Conservation (phyloP, 2,888 invertebrate species). For the Agrotis ipsilon region DNA sequence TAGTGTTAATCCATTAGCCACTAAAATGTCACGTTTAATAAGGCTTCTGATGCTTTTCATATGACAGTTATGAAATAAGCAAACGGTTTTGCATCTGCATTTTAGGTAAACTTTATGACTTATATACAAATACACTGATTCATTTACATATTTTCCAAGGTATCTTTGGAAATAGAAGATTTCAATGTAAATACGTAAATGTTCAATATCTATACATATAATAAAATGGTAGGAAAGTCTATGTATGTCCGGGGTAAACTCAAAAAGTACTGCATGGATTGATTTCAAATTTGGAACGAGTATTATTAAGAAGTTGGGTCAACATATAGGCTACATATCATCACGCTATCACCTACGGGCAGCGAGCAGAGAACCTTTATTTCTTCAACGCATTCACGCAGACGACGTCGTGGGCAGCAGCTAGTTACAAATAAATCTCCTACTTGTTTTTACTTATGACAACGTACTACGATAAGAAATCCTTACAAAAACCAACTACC, state of each 20-base stretch:
- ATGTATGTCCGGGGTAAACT: too few species aligned
- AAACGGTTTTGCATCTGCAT: slow-evolving; percentile 3
- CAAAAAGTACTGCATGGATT: too few species aligned
- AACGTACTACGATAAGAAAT: neutral
- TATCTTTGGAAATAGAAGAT: slow-evolving; percentile 3
- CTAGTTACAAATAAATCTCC: too few species aligned
- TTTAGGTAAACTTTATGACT: slow-evolving; percentile 20
- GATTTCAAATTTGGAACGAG: too few species aligned
- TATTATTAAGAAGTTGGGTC: too few species aligned
- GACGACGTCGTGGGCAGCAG: too few species aligned
- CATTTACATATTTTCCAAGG: slow-evolving; percentile 10
- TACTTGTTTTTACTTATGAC: slow-evolving; percentile 6
- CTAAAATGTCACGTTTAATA: slow-evolving; percentile 27
- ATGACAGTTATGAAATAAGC: slow-evolving; percentile 21
- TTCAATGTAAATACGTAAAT: neutral
- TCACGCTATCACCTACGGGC: too few species aligned
- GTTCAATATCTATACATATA: too few species aligned
- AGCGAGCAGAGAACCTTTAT: too few species aligned
- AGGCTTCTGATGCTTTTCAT: slow-evolving; percentile 20
- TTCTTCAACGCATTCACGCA: too few species aligned
- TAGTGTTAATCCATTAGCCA: slow-evolving; percentile 35
- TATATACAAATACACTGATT: neutral
- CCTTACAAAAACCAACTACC: slow-evolving; percentile 11
- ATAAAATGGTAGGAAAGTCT: too few species aligned
- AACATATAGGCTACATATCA: too few species aligned